A percentile compares a stretch with the other conserved stretches of the same genome.
These are phyloP conservation scores for Rhizoglyphus robini DNA, from an alignment of 1,140 invertebrate genomes.

Conservation along the genomic window DNA sequence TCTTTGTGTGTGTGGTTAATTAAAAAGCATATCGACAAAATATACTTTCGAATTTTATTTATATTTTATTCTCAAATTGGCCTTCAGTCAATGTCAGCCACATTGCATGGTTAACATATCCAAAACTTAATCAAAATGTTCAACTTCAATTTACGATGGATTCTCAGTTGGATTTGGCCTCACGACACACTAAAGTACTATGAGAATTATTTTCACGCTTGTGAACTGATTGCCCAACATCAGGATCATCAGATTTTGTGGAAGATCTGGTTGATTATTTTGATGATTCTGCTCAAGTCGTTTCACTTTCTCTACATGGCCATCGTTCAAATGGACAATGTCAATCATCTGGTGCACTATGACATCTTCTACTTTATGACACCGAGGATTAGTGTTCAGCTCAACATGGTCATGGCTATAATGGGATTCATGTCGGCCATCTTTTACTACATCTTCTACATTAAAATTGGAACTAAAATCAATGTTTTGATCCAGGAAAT, in stretches of 20 bases:
- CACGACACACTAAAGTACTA: not conserved
- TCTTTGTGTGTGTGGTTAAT: no score
- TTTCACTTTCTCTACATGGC: not conserved
- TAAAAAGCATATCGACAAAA: no score
- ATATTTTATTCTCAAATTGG: no score
- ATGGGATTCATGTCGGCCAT: not conserved
- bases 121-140: no score
- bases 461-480: not conserved
- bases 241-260: not conserved
- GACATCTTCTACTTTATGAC: not conserved
- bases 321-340: not conserved
- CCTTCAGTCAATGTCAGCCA: no score
- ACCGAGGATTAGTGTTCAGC: not conserved
- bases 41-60: no score
- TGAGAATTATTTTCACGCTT: not conserved
- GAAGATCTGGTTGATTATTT: not conserved
- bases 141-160: no score
- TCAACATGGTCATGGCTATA: not conserved
- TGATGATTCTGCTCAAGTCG: not conserved
- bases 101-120: no score
- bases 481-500: not conserved
- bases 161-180: not conserved
- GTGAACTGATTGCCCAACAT: not conserved
- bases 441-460: not conserved
- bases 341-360: not conserved